phyloP scores from a whole-genome alignment of 2,888 invertebrate species.

The Aquatica leii region DNA sequence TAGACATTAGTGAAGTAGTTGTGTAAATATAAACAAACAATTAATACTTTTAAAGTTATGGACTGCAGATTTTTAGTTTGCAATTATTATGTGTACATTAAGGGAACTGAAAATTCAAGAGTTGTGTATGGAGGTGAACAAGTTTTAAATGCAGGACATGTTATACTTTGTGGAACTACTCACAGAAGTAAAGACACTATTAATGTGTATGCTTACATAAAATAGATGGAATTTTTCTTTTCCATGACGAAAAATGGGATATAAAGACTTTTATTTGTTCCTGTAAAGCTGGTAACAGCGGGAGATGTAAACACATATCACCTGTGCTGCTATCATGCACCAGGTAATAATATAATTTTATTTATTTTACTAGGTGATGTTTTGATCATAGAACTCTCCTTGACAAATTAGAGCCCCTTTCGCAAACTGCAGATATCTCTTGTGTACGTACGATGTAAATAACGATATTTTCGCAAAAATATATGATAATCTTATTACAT shows the following conservation, averaged over 20 bases:
- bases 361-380: no score
- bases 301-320: no score
- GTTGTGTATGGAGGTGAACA: constrained; percentile 8
- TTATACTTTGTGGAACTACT: constrained; percentile 8
- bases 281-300: background rate
- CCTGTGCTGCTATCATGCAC: background rate
- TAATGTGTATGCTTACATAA: constrained; percentile 8
- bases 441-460: no score
- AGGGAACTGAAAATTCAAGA: no score
- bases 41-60: no score
- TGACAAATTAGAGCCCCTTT: no score
- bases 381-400: no score
- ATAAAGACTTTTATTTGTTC: background rate
- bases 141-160: constrained; percentile 12
- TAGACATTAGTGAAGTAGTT: no score
- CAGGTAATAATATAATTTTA: background rate
- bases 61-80: background rate
- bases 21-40: no score
- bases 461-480: no score
- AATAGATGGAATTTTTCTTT: constrained; percentile 6
- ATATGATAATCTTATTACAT: no score
- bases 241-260: background rate
- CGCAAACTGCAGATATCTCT: no score
- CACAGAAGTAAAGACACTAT: background rate
- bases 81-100: background rate